Evolutionary conservation across 2,113 vertebrate species (phyloP).

Genomic region (Cercopithecus mona): DNA sequence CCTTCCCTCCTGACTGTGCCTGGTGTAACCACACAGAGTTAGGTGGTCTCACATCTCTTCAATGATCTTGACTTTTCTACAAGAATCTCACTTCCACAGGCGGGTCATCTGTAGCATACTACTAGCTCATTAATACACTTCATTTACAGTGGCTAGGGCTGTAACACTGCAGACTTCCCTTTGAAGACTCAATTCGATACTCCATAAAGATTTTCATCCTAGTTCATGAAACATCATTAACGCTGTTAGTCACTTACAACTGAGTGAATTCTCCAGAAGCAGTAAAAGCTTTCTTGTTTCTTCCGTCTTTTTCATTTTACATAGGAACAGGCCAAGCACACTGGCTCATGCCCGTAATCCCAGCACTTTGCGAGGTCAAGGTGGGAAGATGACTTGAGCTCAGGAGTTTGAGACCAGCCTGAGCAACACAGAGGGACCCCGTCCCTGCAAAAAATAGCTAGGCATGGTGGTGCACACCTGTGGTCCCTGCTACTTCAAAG

Average conservation of each 20-base stretch:
- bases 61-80: background rate
- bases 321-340: background rate
- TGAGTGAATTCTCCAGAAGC: background rate
- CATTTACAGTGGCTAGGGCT: fast-evolving
- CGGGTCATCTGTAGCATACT: background rate
- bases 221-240: background rate
- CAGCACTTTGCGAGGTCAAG: background rate
- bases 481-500: background rate
- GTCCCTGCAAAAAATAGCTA: background rate
- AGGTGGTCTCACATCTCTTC: background rate
- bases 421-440: background rate
- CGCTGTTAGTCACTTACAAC: background rate
- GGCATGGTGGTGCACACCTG: background rate
- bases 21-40: background rate
- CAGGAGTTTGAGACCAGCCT: background rate
- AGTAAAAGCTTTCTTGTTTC: background rate
- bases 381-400: background rate
- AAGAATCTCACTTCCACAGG: background rate
- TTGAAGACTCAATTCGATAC: background rate
- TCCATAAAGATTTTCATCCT: background rate
- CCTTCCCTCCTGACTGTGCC: background rate
- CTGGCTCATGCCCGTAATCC: no score
- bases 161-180: background rate
- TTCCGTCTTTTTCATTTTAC: background rate
- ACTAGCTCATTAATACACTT: background rate